Percentiles rank a stretch among this genome's conserved stretches.
These are phyloP conservation scores for Temnothorax longispinosus DNA, from an alignment of 1,140 invertebrate species.

Conservation along the genomic window DNA sequence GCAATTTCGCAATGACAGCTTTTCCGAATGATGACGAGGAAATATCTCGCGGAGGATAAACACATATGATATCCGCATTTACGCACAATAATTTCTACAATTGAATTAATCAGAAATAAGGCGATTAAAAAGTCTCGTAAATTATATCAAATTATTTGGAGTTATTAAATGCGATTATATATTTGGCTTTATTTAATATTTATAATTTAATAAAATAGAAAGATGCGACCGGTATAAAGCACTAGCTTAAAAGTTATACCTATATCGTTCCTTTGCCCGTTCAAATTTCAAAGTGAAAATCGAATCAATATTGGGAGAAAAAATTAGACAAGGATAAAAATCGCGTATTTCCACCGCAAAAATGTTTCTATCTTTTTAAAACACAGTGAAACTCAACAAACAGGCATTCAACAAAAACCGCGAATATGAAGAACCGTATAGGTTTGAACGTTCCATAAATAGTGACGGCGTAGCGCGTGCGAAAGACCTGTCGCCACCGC, in stretches of 20 bases:
- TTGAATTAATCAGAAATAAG: not conserved
- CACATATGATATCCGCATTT: constrained; percentile 12
- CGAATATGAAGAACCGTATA: not conserved
- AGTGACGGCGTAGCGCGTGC: not conserved
- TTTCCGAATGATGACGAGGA: constrained; percentile 8
- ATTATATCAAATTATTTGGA: not conserved
- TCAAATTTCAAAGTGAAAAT: not conserved
- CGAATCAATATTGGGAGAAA: not conserved
- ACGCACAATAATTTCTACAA: not conserved
- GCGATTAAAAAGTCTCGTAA: not conserved
- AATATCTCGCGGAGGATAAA: constrained; percentile 26
- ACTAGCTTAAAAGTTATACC: not conserved
- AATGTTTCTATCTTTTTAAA: constrained; percentile 4
- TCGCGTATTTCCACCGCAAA: not conserved
- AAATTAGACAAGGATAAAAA: not conserved
- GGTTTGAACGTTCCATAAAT: constrained; percentile 40
- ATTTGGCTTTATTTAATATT: not conserved
- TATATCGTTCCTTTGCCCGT: not conserved
- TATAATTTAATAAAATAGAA: not conserved
- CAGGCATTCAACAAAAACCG: constrained; percentile 1
- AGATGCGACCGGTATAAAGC: not conserved
- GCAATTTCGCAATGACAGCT: constrained; percentile 46
- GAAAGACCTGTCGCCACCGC: constrained; percentile 8
- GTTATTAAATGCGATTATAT: not conserved
- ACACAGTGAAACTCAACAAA: not conserved